Evolutionary conservation across 1,140 invertebrate genomes (phyloP), one percentile per base, ranked within the genome.

Genomic region (Drosophila hydei): DNA sequence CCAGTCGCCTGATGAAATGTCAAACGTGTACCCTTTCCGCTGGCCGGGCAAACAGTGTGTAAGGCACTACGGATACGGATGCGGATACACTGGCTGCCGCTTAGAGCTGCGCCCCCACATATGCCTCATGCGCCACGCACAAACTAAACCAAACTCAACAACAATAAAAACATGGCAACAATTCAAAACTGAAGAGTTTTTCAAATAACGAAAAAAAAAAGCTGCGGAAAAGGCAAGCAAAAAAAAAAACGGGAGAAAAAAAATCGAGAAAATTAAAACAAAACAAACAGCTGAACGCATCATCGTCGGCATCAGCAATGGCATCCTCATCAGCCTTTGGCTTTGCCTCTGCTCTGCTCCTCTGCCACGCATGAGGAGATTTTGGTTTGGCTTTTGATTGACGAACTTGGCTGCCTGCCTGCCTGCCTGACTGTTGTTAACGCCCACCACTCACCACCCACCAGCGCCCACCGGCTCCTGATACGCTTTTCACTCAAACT

Each of bases 151-250:
- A 79, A 90, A 90, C 79, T 84, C 79, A 87, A 77, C 81, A 80
- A 88, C 79, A 90, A 90, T 83, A 90, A 90, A 85, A 87, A 80
- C 87, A 90, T 90, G 87, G 88, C 88, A 83, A 90, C 87, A 90
- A 90, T 90, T 90, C 87, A 90, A 79, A 90, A 81, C 78, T 90
- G 83, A 90, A 90, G 87, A 79, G 87, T 90, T 90, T 90, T 90
- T 90, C 87, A 90, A 90, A 90, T 87, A 87, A 87, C 89, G 81
- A 87, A 87, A 89, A 79, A 77, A 72, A 63, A 67, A 71, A 43
- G 9, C 30, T 42, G 38, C 38, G 36, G 47, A 58, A 67, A 75
- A 69, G 70, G 63, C 19, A 45, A 45, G 72, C 60, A 60, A 74
- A 79, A 85, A 59, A 55, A 61, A 51, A 59, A 70, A 19, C 50